Evolutionary conservation across 2,797 vertebrate genomes (phyloP).

Genomic region (Smutsia gigantea): DNA sequence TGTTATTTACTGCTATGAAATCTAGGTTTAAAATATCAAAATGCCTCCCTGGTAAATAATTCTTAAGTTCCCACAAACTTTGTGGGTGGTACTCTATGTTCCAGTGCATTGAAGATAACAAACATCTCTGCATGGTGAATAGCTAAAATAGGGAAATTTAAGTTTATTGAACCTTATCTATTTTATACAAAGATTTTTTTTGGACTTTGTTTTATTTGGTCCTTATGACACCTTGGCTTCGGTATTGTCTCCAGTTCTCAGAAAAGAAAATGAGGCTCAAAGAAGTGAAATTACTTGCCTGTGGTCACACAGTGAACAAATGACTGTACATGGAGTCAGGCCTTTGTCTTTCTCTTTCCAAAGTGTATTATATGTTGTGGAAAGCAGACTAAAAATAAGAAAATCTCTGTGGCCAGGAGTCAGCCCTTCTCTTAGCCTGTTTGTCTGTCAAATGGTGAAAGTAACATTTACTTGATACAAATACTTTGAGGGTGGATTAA

Average conservation of each 20-base stretch:
- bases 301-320: not conserved
- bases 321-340: not conserved
- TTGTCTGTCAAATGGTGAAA: not conserved
- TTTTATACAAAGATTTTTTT: not conserved
- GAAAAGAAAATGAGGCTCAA: not conserved
- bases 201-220: not conserved
- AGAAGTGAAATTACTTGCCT: not conserved
- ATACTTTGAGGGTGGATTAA: not conserved
- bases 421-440: not conserved
- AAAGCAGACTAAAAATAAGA: not conserved
- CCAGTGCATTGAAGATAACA: not conserved
- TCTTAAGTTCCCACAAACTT: slow-evolving; percentile 19
- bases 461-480: not conserved
- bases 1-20: slow-evolving; percentile 55
- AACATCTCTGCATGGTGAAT: not conserved
- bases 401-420: not conserved
- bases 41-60: slow-evolving; percentile 18
- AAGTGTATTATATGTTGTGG: not conserved
- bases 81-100: not conserved
- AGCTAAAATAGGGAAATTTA: not conserved
- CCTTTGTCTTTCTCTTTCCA: not conserved
- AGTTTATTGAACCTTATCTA: not conserved
- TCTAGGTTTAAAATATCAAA: slow-evolving; percentile 61
- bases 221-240: not conserved
- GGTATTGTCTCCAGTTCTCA: not conserved